Evolutionary conservation across 2,888 invertebrate species (phyloP), one percentile per base, ranked within the genome.

Genomic region (Carcina quercana): DNA sequence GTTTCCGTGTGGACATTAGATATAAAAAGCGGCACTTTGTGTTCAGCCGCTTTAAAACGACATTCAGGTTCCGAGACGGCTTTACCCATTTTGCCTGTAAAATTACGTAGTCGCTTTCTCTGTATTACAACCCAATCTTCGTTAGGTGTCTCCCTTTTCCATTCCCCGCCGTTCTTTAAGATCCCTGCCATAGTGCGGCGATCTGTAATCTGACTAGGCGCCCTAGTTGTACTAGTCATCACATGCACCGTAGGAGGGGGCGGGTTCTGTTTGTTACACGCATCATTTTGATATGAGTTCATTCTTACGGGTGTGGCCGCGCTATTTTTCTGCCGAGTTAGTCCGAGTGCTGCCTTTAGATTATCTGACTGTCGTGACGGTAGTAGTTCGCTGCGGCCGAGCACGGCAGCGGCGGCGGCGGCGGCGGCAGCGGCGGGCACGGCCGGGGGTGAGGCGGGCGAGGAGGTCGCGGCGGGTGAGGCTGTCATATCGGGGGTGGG

Each of bases 1-100:
- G 39, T 34, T 1, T 42, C 40, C 24, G 34, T 34, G 17, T 27
- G 25, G 5, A 46, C 40, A 20, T 43, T 42, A 24, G 35, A 38
- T 12, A 45, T 38, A 36, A 34, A 43, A 6, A 41, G 22, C 0
- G 41, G 42, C 1, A 40, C 24, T 25, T 37, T 38, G 1, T 22
- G 13, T 1, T 39, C 39, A 5, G 45, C 42, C 5, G 42, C 40
- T 20, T 34, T 37, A 25, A 41, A 43, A 6, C 28, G 35, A 5
- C 8, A 2, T 8, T 5, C 24, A 6, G 3, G 20, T 3, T 14
- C 15, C n/a, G n/a, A n/a, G 2, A n/a, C 25, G 3, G 25, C 22
- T 8, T 7, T 15, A 2, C 31, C 31, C 12, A 2, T 25, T 13
- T 19, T 1, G 7, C 32, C 32, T 1, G 2, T 1, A 21, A 20